Percentiles rank a stretch among this genome's conserved stretches.
These are phyloP conservation scores for Drosophila erecta DNA, from an alignment of 1,140 invertebrate genomes.

Conservation along the genomic window DNA sequence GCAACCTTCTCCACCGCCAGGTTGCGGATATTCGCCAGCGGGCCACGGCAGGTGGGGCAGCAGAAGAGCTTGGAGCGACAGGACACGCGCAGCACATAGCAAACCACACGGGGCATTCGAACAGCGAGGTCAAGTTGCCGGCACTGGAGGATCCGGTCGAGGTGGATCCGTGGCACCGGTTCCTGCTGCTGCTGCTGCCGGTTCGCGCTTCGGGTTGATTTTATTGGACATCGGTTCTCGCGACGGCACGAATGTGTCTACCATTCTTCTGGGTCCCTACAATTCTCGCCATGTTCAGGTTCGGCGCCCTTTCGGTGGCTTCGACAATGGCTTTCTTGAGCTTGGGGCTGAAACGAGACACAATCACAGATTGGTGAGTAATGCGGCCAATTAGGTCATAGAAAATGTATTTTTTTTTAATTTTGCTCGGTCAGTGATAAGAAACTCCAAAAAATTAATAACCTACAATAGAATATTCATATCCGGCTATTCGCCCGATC, in stretches of 20 bases:
- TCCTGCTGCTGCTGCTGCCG: constrained; percentile 72
- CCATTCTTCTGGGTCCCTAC: constrained; percentile 24
- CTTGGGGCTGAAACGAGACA: constrained; percentile 10
- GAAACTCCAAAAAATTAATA: neutral
- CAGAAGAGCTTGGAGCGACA: constrained; percentile 98
- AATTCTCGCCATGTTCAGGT: constrained; percentile 25
- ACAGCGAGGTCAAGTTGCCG: constrained; percentile 92
- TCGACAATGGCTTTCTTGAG: constrained; percentile 9
- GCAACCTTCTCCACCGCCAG: constrained; percentile 99
- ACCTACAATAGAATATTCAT: neutral
- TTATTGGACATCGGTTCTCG: constrained; percentile 81
- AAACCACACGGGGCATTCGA: constrained; percentile 99
- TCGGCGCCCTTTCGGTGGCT: constrained; percentile 1
- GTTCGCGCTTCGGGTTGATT: constrained; percentile 84
- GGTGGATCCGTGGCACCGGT: constrained; percentile 63
- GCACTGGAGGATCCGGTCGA: constrained; percentile 67
- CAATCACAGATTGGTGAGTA: neutral
- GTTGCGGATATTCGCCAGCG: constrained; percentile 98
- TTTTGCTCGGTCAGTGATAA: neutral
- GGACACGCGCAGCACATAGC: constrained; percentile 98
- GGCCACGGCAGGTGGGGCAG: constrained; percentile 98
- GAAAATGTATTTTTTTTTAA: neutral
- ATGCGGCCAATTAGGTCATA: neutral
- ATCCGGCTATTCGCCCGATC: neutral
- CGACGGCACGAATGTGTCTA: constrained; percentile 33